Base-by-base conservation (phyloP, 2,797 vertebrate genomes). In the Mus spretus region DNA sequence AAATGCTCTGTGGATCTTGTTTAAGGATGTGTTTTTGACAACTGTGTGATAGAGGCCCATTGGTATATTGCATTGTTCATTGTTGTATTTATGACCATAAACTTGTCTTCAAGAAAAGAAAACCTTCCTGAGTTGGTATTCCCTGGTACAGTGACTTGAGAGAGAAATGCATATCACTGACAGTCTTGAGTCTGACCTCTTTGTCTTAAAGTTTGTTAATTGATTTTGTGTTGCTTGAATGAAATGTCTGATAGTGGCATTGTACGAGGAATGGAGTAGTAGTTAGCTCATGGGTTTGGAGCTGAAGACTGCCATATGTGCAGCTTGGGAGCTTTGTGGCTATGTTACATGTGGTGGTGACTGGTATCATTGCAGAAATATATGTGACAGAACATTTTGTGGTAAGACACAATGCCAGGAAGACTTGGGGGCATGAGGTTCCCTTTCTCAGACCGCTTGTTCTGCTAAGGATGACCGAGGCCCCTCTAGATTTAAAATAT, bases 51-150 rank as follows among this genome's bases (percentile, higher is more conserved):
- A 57, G 2, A 20, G 72, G 50, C 44, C 37, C 75, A 0, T 95
- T 89, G 59, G 19, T 75, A 57, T 80, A 7, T 17, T 94, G 70
- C 2, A 50, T 24, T 75, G 10, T 79, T 91, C 31, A 50, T 96
- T 6, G 31, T 4, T 44, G 24, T 65, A 90, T 50, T 53, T 57
- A 17, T 79, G 83, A 94, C 15, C 47, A 0, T 47, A 40, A 40
- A 63, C 91, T 77, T 93, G 24, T 88, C 34, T 12, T 85, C 4
- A 85, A 88, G 65, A 77, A 95, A 84, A 79, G 47, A 79, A 89
- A 87, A 2, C 1, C 44, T 59, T 3, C 19, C 1, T 50, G 22
- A 26, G 4, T 81, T 31, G 37, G 17, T 85, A 17, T 14, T 31
- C 63, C 53, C 10, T 91, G 65, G 44, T 37, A 47, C 24, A 2